A percentile compares a stretch with the other conserved stretches of the same genome.
phyloP scores from a whole-genome alignment of 2,113 vertebrate species.

The Indri indri region DNA sequence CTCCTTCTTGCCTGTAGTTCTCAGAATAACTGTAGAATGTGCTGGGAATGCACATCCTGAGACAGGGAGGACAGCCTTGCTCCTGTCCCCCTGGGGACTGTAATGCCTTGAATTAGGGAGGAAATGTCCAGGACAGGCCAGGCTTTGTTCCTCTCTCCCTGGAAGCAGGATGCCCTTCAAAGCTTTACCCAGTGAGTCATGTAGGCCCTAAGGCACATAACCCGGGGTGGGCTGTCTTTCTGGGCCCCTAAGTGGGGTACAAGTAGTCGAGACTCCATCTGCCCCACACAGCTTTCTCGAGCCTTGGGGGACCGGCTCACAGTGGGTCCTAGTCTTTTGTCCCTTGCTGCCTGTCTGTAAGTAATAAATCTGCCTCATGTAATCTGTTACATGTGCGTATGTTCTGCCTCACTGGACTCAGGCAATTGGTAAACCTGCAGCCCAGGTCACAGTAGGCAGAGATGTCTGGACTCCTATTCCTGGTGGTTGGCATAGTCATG shows the following conservation, averaged over 20 bases:
- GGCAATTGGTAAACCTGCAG: background rate
- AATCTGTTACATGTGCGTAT: accelerated
- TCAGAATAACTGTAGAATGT: constrained; percentile 8
- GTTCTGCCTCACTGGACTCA: background rate
- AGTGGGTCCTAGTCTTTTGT: background rate
- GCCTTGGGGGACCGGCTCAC: too few species aligned
- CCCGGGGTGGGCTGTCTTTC: background rate
- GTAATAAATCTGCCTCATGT: background rate
- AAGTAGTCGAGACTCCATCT: too few species aligned
- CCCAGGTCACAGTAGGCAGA: background rate
- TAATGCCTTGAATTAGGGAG: background rate
- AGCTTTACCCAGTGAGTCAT: background rate
- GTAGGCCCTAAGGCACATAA: background rate
- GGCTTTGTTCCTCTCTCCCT: background rate
- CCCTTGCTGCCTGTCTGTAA: background rate
- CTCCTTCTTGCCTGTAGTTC: background rate
- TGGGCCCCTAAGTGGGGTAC: background rate
- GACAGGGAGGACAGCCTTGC: background rate
- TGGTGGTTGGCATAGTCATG: background rate
- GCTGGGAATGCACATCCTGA: background rate
- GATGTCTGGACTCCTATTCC: background rate
- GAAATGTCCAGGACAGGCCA: background rate
- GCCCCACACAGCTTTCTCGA: background rate
- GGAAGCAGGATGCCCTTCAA: background rate
- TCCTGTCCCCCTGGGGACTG: background rate